Base-by-base conservation (phyloP, 2,797 vertebrate species). In the Phalanger gymnotis region DNA sequence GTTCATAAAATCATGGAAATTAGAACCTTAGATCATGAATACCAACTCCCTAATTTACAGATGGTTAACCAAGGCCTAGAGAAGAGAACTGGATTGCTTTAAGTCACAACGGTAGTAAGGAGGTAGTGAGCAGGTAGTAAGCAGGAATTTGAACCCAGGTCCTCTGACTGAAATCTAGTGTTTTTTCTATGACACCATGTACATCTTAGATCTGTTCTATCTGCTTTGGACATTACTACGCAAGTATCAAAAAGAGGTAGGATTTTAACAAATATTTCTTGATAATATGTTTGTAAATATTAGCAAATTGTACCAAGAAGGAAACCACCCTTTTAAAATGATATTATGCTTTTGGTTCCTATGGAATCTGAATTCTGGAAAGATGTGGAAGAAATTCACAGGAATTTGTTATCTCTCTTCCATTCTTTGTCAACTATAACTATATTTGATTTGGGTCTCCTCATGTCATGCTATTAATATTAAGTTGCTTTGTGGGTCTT, bases 21-120 rank as follows among this genome's bases (percentile, higher is more conserved):
- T 47, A 40, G 22, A 47, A 13, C 7, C 27, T 73, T 19, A 58
- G 90, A 58, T 90, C 16, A 40, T 25, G 30, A 91, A 91, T 19
- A 51, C 28, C 40, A 40, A 34, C 7, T 11, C 1, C 47, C 5
- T n/a, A 12, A 14, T 0, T 51, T 22, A 58, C 47, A 94, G 28
- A 55, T 22, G 91, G 90, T n/a, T 95, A 73, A 66, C 52, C 3
- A 92, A 93, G 52, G 14, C n/a, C 54, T 53, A 94, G 53, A 56
- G 0, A 0, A n/a, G 51, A 56, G 47, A 5, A 25, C 1, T 12
- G 5, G 56, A 30, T 52, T 58, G 30, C 16, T 54, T 61, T 40
- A 47, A 61, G 34, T 28, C 54, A 93, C 51, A 31, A 30, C 66
- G 27, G 51, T 57, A 47, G 10, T 91, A 90, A 55, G n/a, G n/a